Base-by-base conservation (phyloP, 2,113 vertebrate species). In the Hydropotes inermis region DNA sequence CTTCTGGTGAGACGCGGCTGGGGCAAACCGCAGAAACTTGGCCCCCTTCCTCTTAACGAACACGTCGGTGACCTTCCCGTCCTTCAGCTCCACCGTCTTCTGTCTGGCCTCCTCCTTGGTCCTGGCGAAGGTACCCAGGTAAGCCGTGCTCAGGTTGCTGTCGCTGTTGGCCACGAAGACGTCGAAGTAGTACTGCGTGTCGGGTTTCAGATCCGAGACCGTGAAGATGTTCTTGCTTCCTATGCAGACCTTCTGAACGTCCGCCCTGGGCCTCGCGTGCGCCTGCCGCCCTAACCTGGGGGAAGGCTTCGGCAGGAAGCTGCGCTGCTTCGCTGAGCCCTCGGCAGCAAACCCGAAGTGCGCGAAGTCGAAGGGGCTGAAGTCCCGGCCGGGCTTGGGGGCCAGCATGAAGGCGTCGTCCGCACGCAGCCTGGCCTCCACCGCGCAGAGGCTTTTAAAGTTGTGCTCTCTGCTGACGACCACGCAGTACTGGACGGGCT, bases 391-490 rank as follows among this genome's bases (percentile, higher is more conserved):
- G 0, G 99, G 99, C 36, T 99, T 99, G 0, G 99, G 99, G 6
- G 99, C 99, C 91, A 98, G 86, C 99, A 99, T 99, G 97, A 99
- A 99, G 7, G 99, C 98, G 0, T 99, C 99, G 0, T 99, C 99
- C 0, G 96, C 96, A 87, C 98, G 99, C 96, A 99, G 98, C 97
- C 99, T 99, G 23, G 99, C 99, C 96, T 99, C 99, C 0, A 99
- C 99, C 0, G 99, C 99, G 5, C 99, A 99, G 92, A 99, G 99
- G 89, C 99, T 99, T 98, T 99, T 99, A 98, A 99, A 99, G 96
- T 99, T 99, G 99, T 99, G 99, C 87, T 99, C 99, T 78, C 99
- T 99, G 98, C 99, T 99, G 98, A 99, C 99, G 67, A 99, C 99
- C 30, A 99, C 99, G 13, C 99, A 99, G 94, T 99, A 99, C 94